Evolutionary conservation across 2,113 vertebrate genomes (phyloP).

Genomic region (Acanthochromis polyacanthus): DNA sequence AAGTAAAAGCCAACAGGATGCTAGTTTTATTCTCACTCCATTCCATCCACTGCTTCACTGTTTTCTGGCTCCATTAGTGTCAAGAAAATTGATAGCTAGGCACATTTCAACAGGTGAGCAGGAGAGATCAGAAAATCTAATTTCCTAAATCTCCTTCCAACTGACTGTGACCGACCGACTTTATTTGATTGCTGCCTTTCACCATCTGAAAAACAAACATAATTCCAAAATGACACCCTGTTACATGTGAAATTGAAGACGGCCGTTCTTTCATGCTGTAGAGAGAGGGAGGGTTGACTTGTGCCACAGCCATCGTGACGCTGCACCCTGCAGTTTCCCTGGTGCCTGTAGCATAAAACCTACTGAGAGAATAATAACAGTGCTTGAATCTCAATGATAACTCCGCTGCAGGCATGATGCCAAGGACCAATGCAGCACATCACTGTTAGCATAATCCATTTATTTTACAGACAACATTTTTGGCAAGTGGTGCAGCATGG

Average conservation of each 20-base stretch:
- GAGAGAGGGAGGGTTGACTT: background rate
- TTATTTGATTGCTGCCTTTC: background rate
- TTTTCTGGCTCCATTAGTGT: too few species aligned
- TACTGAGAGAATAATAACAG: conserved; percentile 34
- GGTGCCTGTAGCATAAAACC: background rate
- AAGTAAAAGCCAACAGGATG: too few species aligned
- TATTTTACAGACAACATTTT: background rate
- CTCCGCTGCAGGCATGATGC: background rate
- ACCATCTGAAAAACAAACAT: background rate
- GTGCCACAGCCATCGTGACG: background rate
- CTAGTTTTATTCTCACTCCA: too few species aligned
- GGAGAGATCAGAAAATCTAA: background rate
- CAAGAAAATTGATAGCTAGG: too few species aligned
- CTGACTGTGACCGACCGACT: background rate
- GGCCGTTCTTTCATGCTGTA: background rate
- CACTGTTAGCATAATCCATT: background rate
- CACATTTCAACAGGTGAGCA: background rate
- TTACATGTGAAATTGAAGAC: conserved; percentile 3
- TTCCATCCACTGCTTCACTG: too few species aligned
- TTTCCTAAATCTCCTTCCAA: background rate
- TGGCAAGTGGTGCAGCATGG: background rate
- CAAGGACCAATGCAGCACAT: background rate
- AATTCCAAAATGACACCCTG: background rate
- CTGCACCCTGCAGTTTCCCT: background rate
- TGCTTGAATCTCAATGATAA: background rate